Percentiles rank a stretch among this genome's conserved stretches.
Evolutionary conservation across 2,888 invertebrate genomes (phyloP).

Genomic region (Eupithecia exiguata): DNA sequence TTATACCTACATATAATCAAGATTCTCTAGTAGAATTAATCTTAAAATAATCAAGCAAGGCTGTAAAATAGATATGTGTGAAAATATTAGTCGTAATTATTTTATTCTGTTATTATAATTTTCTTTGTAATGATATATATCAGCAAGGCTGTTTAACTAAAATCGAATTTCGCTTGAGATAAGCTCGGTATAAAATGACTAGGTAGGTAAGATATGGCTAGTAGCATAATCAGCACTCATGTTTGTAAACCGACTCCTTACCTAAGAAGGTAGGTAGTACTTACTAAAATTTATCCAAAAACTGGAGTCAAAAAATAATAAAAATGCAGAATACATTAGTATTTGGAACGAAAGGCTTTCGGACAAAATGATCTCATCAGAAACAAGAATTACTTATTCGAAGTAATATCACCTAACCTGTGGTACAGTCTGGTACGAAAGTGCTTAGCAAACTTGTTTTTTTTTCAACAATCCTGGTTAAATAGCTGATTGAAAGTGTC

Average conservation of each 20-base stretch:
- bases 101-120: not conserved
- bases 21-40: not conserved
- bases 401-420: not conserved
- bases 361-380: not conserved
- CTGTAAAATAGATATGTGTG: no score
- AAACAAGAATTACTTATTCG: not conserved
- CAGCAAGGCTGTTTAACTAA: not conserved
- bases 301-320: not conserved
- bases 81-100: no score
- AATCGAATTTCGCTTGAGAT: not conserved
- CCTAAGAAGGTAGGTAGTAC: not conserved
- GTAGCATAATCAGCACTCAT: not conserved
- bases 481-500: constrained; percentile 22
- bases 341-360: not conserved
- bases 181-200: not conserved
- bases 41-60: not conserved
- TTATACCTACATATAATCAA: not conserved
- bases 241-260: not conserved
- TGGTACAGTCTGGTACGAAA: not conserved
- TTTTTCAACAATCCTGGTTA: not conserved
- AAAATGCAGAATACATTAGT: not conserved
- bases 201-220: not conserved
- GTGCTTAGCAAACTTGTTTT: not conserved
- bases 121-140: no score
- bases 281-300: not conserved